These are phyloP conservation scores for Acheta domesticus DNA, from an alignment of 2,888 invertebrate genomes.

Conservation along the genomic window DNA sequence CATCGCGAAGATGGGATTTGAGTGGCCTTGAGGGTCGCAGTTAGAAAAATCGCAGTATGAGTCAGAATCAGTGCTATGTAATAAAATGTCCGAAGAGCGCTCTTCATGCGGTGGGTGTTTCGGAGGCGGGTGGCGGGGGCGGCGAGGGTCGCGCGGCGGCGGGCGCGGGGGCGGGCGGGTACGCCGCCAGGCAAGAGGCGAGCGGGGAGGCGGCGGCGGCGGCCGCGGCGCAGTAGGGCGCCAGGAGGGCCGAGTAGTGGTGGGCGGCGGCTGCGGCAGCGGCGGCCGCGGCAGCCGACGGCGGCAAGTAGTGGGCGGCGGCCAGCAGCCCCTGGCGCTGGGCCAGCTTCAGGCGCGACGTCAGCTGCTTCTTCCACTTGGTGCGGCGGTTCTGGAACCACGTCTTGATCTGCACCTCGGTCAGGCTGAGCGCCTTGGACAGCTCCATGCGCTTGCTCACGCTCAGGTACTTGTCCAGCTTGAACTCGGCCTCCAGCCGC, in stretches of 20 bases:
- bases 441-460: slow-evolving; percentile 93
- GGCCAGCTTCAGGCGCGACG: slow-evolving; percentile 82
- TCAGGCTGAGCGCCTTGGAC: slow-evolving; percentile 80
- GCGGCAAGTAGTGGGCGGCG: slow-evolving; percentile 52
- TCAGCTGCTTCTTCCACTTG: slow-evolving; percentile 96
- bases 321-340: slow-evolving; percentile 77
- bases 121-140: too few species aligned
- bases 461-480: slow-evolving; percentile 92
- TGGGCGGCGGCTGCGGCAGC: slow-evolving; percentile 57
- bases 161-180: background rate
- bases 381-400: slow-evolving; percentile 96
- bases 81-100: too few species aligned
- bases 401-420: slow-evolving; percentile 94
- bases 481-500: slow-evolving; percentile 87
- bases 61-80: too few species aligned
- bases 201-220: slow-evolving; percentile 39
- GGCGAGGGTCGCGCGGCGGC: too few species aligned
- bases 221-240: slow-evolving; percentile 46
- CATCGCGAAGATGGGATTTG: too few species aligned
- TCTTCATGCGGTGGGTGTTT: background rate
- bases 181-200: slow-evolving; percentile 2
- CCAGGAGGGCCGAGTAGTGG: slow-evolving; percentile 60
- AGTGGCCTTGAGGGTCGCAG: too few species aligned
- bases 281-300: slow-evolving; percentile 46
- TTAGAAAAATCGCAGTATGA: too few species aligned